Conservation (phyloP, 2,888 invertebrate genomes). For the Coleophora flavipennella region DNA sequence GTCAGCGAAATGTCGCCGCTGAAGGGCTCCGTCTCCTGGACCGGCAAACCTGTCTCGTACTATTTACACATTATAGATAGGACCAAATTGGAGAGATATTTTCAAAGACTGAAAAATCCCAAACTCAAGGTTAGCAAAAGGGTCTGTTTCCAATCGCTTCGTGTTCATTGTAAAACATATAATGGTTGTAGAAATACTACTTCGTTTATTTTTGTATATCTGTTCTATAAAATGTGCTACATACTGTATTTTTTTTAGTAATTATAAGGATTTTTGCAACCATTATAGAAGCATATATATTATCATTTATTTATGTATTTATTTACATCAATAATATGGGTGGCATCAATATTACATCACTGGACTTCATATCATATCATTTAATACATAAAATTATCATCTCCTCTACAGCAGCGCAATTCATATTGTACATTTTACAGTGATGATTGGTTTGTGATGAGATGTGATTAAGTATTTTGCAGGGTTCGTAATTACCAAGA, state of each 20-base stretch:
- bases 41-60: slow-evolving; percentile 98
- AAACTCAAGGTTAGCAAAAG: slow-evolving; percentile 79
- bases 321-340: too few relatives aligned
- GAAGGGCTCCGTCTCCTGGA: slow-evolving; percentile 98
- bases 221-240: too few relatives aligned
- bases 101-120: slow-evolving; percentile 94
- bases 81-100: slow-evolving; percentile 96
- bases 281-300: neutral
- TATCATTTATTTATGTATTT: slow-evolving; percentile 15
- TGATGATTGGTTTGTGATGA: too few relatives aligned
- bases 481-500: too few relatives aligned
- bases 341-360: too few relatives aligned
- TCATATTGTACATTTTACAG: too few relatives aligned
- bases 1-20: slow-evolving; percentile 96
- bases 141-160: slow-evolving; percentile 64
- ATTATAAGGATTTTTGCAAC: neutral
- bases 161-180: slow-evolving; percentile 20
- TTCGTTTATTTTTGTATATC: too few relatives aligned
- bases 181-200: too few relatives aligned
- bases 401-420: too few relatives aligned
- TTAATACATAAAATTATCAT: too few relatives aligned
- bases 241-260: slow-evolving; percentile 16
- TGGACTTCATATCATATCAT: too few relatives aligned
- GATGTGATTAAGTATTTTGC: too few relatives aligned
- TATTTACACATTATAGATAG: slow-evolving; percentile 98